Conservation (phyloP, 2,113 vertebrate species). For the Apodemus sylvaticus region DNA sequence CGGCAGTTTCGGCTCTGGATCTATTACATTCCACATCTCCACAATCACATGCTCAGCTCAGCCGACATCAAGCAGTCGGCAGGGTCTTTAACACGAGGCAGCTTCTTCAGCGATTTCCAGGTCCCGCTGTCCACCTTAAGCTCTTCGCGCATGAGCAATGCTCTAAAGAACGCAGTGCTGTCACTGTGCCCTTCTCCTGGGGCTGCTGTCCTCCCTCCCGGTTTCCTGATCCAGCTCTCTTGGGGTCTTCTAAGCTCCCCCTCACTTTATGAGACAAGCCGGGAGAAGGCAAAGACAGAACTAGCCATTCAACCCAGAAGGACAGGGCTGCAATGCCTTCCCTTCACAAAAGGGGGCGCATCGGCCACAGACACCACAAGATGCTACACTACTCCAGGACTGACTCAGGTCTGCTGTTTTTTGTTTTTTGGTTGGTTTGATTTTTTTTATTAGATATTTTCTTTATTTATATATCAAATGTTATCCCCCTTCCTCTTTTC, state of each 20-base stretch:
- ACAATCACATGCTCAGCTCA: background rate
- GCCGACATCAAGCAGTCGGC: background rate
- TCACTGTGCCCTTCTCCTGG: background rate
- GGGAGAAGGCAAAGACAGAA: background rate
- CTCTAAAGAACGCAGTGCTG: background rate
- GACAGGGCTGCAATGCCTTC: background rate
- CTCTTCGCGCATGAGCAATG: background rate
- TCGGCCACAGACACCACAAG: background rate
- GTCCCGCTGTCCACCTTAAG: background rate
- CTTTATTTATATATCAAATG: no score
- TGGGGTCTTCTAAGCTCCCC: background rate
- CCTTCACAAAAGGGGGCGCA: constrained; percentile 4
- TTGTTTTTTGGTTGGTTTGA: background rate
- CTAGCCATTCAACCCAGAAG: no score
- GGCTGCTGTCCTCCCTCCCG: background rate
- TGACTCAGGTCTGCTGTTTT: background rate
- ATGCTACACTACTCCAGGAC: background rate
- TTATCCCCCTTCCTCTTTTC: no score
- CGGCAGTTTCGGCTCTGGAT: background rate
- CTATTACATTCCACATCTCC: background rate
- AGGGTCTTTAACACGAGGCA: background rate
- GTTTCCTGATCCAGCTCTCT: background rate
- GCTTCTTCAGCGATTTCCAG: background rate
- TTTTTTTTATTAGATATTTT: background rate
- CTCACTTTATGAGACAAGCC: background rate